These are phyloP conservation scores for Ceratosolen fusciceps DNA, from an alignment of 1,140 invertebrate genomes.

Conservation along the genomic window DNA sequence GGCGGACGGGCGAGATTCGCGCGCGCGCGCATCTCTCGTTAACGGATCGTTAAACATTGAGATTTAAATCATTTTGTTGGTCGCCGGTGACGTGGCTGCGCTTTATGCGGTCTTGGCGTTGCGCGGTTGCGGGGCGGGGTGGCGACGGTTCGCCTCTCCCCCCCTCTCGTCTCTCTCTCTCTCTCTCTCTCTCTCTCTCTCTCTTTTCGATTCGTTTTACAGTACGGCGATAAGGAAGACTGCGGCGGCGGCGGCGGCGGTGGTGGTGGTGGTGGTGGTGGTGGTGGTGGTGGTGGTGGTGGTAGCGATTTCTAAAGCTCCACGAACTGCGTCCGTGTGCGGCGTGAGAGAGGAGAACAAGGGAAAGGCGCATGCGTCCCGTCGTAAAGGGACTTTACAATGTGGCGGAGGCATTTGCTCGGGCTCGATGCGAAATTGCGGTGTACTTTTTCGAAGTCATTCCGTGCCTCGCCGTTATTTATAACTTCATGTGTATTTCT, in stretches of 20 bases:
- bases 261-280: too few species aligned
- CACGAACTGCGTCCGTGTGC: background rate
- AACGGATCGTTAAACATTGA: conserved; percentile 46
- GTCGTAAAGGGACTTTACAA: conserved; percentile 22
- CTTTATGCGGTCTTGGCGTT: too few species aligned
- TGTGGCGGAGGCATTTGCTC: background rate
- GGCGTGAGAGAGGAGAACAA: too few species aligned
- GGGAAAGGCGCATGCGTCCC: background rate
- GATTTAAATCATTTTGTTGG: conserved; percentile 33
- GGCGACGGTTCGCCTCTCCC: too few species aligned
- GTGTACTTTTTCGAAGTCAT: conserved; percentile 6
- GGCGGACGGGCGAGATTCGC: conserved; percentile 3
- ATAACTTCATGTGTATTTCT: conserved; percentile 3
- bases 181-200: too few species aligned
- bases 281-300: too few species aligned
- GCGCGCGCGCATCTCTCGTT: conserved; percentile 40
- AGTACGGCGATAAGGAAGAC: background rate
- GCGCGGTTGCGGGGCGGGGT: conserved; percentile 6
- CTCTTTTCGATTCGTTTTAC: conserved; percentile 9
- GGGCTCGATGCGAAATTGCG: background rate
- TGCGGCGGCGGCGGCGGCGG: background rate
- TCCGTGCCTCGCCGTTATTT: background rate
- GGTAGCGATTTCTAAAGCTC: conserved; percentile 18
- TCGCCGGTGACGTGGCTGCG: background rate
- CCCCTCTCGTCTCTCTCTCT: too few species aligned